A percentile compares a stretch with the other conserved stretches of the same genome.
These are phyloP conservation scores for Rotaria socialis DNA, from an alignment of 2,888 invertebrate species.

Conservation along the genomic window DNA sequence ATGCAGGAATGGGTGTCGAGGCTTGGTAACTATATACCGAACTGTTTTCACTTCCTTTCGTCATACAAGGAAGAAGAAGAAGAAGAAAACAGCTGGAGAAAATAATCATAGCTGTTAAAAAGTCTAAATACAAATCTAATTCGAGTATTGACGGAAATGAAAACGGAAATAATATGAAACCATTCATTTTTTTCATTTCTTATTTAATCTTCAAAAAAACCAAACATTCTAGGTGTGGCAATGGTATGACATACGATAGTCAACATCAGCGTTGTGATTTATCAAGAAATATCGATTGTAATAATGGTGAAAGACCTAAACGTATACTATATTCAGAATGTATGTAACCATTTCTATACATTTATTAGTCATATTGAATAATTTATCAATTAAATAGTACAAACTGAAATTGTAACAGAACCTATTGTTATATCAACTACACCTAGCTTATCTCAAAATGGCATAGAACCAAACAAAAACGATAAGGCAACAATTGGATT, in stretches of 20 bases:
- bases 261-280: conserved; percentile 44
- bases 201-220: neutral
- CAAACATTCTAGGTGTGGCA: conserved; percentile 38
- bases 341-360: neutral
- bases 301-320: conserved; percentile 45
- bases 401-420: neutral
- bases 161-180: too few relatives aligned
- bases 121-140: neutral
- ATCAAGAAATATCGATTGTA: conserved; percentile 41
- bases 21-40: neutral
- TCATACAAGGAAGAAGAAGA: neutral
- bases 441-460: neutral
- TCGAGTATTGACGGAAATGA: neutral
- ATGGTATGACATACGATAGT: conserved; percentile 44
- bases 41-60: neutral
- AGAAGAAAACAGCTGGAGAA: neutral
- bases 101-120: too few relatives aligned
- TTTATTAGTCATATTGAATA: neutral
- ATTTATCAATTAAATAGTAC: neutral
- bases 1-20: neutral
- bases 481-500: neutral
- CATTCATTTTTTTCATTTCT: too few relatives aligned
- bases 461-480: neutral
- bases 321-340: conserved; percentile 39
- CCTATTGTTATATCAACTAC: conserved; percentile 7